Evolutionary conservation across 2,113 vertebrate genomes (phyloP).

Genomic region (Mesembrinibis cayennensis): DNA sequence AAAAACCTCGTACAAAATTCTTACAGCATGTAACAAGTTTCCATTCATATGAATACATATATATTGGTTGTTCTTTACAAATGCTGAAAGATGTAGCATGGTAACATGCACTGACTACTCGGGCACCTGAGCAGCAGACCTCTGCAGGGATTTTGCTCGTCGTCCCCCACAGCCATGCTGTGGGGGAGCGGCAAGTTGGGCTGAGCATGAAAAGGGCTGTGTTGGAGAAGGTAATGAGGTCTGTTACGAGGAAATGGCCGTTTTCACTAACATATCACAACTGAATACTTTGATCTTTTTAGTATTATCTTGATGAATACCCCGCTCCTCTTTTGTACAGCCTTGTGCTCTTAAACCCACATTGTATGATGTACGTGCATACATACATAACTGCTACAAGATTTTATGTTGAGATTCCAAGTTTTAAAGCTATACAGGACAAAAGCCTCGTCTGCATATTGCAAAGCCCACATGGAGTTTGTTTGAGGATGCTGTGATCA

Average conservation of each 20-base stretch:
- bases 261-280: neutral
- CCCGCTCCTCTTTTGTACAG: neutral
- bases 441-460: neutral
- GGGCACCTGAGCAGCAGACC: neutral
- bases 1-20: neutral
- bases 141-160: neutral
- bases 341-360: neutral
- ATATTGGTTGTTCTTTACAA: neutral
- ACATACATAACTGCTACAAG: neutral
- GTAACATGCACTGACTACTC: neutral
- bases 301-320: neutral
- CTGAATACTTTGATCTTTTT: neutral
- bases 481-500: neutral
- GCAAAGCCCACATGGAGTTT: neutral
- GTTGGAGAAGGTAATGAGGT: neutral
- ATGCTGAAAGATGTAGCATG: neutral
- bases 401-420: neutral
- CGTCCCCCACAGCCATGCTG: neutral
- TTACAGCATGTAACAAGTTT: neutral
- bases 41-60: neutral
- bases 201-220: neutral
- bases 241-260: neutral
- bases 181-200: neutral
- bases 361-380: rapidly evolving
- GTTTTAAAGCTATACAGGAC: neutral